These are phyloP conservation scores for Oncorhynchus keta DNA, from an alignment of 2,113 vertebrate genomes.

Conservation along the genomic window DNA sequence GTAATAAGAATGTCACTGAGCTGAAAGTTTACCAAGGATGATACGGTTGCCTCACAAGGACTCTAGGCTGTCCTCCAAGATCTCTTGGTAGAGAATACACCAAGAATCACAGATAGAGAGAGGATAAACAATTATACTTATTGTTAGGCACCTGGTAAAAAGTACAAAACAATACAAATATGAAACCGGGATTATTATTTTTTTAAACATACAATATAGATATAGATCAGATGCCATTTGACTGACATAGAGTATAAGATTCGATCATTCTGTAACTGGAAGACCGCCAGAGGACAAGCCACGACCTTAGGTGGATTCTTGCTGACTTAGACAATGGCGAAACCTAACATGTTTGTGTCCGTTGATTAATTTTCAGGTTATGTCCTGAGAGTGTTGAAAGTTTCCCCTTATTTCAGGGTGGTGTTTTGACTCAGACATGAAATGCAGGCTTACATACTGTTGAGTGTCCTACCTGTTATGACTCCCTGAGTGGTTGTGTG, in stretches of 20 bases:
- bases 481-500: constrained; percentile 50
- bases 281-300: neutral
- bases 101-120: neutral
- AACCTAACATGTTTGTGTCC: constrained; percentile 32
- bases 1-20: constrained; percentile 51
- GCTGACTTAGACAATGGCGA: constrained; percentile 42
- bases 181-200: too few species aligned
- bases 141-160: too few species aligned
- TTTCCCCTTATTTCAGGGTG: constrained; percentile 49
- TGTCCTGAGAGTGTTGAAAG: constrained; percentile 46
- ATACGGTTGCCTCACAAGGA: constrained; percentile 46
- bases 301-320: constrained; percentile 41
- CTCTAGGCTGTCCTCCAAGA: constrained; percentile 46
- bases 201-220: too few species aligned
- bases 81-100: constrained; percentile 26
- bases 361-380: constrained; percentile 39
- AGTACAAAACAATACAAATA: too few species aligned
- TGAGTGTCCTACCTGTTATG: constrained; percentile 58
- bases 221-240: too few species aligned
- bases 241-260: too few species aligned
- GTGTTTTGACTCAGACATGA: constrained; percentile 57
- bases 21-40: constrained; percentile 46
- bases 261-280: too few species aligned
- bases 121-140: neutral
- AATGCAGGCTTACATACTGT: constrained; percentile 42